Conservation (phyloP, 2,797 vertebrate genomes). For the Leptodactylus fallax region DNA sequence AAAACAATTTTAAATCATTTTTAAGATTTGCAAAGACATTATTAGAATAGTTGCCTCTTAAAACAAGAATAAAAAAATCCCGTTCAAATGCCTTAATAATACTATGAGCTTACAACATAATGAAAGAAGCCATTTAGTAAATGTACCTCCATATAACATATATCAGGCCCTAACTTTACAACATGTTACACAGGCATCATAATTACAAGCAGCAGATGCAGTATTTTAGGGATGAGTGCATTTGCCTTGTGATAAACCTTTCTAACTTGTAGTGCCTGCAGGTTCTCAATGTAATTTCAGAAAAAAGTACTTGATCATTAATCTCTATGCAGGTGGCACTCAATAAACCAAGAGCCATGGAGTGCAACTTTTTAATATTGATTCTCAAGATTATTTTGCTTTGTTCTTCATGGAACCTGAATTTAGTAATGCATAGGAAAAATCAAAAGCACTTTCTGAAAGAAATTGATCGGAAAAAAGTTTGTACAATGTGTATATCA, state of each 20-base stretch:
- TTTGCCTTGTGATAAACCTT: conserved; percentile 39
- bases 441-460: conserved; percentile 63
- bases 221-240: conserved; percentile 15
- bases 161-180: background rate
- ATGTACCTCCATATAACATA: background rate
- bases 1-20: background rate
- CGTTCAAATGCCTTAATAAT: background rate
- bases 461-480: conserved; percentile 65
- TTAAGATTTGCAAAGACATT: background rate
- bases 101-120: background rate
- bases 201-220: conserved; percentile 17
- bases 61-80: background rate
- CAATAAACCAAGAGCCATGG: conserved; percentile 61
- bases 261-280: background rate
- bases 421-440: conserved; percentile 50
- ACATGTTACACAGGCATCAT: background rate
- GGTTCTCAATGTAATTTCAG: conserved; percentile 15
- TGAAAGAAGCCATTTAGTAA: background rate
- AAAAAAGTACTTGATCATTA: conserved; percentile 53
- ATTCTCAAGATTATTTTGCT: conserved; percentile 59
- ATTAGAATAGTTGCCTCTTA: background rate
- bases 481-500: conserved; percentile 64
- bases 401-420: conserved; percentile 56
- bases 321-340: conserved; percentile 61
- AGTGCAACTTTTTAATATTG: conserved; percentile 60